Evolutionary conservation across 1,140 invertebrate genomes (phyloP), one percentile per base, ranked within the genome.

Genomic region (Zaprionus gabonicus): DNA sequence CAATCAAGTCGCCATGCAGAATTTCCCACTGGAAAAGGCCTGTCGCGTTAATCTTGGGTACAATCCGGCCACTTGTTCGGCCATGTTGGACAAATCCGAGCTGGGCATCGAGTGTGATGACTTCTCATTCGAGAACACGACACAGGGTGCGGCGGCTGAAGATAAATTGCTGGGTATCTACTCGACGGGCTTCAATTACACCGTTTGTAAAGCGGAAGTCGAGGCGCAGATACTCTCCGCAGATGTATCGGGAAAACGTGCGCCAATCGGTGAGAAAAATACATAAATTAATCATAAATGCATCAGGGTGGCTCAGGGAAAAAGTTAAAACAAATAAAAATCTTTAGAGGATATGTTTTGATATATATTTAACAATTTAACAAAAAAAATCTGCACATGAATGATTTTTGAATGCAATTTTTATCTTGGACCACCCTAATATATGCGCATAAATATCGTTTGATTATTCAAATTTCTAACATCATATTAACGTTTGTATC

Each of bases 1-100:
- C 77, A 91, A 93, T 34, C 84, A 83, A 28, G 78, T 94, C 58
- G 93, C 93, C 36, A 93, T 93, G 64, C 92, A 93, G 75, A 94
- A 95, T 88, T 92, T 95, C 44, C 93, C 93, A 17, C 81, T 95
- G 46, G 94, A 95, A 69, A 94, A 94, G 81, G 94, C 95, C 0
- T 96, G 95, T 78, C 93, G 95, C 41, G 94, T 96, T 0, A 95
- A 96, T 90, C 93, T 95, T 1, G 91, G 93, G 4, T 94, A 94
- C 60, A 93, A 93, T 58, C 93, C 93, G 28, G 91, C 94, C n/a
- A 93, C 95, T 59, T 96, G 95, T 74, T 93, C 94, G 71, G 93
- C 94, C 1, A 93, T 96, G 41, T 85, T 94, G 71, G 90, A 93
- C 66, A 93, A 93, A 68, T 68, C 78, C 1, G 84, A 78, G 10